Conservation (phyloP, 1,140 invertebrate species). For the Chlorops oryzae region DNA sequence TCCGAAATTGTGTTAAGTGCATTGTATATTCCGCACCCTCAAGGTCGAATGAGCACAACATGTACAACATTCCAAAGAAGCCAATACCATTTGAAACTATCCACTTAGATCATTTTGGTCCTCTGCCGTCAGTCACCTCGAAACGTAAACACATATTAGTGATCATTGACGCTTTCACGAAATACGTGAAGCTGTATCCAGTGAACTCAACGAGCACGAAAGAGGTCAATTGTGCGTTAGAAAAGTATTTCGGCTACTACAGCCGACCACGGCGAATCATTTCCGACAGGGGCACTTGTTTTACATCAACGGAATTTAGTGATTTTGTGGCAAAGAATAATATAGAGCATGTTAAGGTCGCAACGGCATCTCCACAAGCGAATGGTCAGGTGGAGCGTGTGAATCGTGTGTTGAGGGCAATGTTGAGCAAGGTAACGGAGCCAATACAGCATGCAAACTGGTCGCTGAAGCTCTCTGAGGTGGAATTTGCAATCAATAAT, state of each 20-base stretch:
- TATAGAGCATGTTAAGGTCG: conserved; percentile 14
- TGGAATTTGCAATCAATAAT: conserved; percentile 31
- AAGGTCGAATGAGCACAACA: no score
- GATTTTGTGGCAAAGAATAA: conserved; percentile 20
- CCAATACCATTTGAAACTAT: not conserved
- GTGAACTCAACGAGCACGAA: conserved; percentile 15
- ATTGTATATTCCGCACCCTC: no score
- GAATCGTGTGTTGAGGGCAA: conserved; percentile 18
- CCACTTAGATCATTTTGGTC: conserved; percentile 11
- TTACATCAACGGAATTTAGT: conserved; percentile 24
- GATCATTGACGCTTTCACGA: conserved; percentile 36
- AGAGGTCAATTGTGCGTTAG: conserved; percentile 23
- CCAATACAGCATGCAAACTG: conserved; percentile 10
- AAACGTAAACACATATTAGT: conserved; percentile 47
- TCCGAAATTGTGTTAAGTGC: no score
- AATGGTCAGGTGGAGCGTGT: conserved; percentile 25
- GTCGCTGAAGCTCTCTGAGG: conserved; percentile 13
- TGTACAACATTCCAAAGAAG: no score
- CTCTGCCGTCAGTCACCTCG: conserved; percentile 26
- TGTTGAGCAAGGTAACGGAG: conserved; percentile 15
- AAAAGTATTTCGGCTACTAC: conserved; percentile 13
- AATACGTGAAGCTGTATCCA: conserved; percentile 13
- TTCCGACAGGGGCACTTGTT: conserved; percentile 27
- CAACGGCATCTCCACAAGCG: conserved; percentile 13
- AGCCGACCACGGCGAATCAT: conserved; percentile 22